Evolutionary conservation across 1,140 invertebrate species (phyloP).

Genomic region (Hylaeus anthracinus): DNA sequence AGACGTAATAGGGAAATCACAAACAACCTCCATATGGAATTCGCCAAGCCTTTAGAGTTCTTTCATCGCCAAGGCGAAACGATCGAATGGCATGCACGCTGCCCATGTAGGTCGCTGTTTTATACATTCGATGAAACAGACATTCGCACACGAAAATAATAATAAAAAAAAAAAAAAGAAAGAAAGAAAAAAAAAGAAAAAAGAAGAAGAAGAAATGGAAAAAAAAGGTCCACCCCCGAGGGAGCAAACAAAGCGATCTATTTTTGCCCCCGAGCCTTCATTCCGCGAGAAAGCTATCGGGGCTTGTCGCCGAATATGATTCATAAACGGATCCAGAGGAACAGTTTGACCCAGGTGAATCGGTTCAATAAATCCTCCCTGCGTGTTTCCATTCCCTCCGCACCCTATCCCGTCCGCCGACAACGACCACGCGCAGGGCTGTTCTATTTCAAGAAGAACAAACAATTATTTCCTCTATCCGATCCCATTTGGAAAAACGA

Average conservation of each 20-base stretch:
- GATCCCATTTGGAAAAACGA: slow-evolving; percentile 32
- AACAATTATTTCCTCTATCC: slow-evolving; percentile 39
- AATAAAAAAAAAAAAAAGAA: neutral
- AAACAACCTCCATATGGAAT: too few relatives aligned
- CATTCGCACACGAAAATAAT: neutral
- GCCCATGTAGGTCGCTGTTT: neutral
- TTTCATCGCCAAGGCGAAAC: neutral
- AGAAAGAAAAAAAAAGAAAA: neutral
- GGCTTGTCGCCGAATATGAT: slow-evolving; percentile 38
- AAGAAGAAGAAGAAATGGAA: neutral
- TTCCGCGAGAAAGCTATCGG: slow-evolving; percentile 21
- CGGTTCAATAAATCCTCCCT: slow-evolving; percentile 37
- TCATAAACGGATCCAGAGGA: slow-evolving; percentile 38
- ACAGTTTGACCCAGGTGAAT: slow-evolving; percentile 32
- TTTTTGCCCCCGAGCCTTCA: neutral
- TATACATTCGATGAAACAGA: neutral
- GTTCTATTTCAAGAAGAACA: slow-evolving; percentile 29
- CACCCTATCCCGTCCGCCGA: neutral
- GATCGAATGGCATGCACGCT: neutral
- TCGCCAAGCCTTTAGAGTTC: neutral
- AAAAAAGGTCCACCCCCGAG: too few relatives aligned
- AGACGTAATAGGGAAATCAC: too few relatives aligned
- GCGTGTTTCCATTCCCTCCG: neutral
- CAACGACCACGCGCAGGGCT: neutral
- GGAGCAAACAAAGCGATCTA: slow-evolving; percentile 17